A percentile compares a stretch with the other conserved stretches of the same genome.
These are phyloP conservation scores for Platyrinchus mystaceus DNA, from an alignment of 2,797 vertebrate species.

Conservation along the genomic window DNA sequence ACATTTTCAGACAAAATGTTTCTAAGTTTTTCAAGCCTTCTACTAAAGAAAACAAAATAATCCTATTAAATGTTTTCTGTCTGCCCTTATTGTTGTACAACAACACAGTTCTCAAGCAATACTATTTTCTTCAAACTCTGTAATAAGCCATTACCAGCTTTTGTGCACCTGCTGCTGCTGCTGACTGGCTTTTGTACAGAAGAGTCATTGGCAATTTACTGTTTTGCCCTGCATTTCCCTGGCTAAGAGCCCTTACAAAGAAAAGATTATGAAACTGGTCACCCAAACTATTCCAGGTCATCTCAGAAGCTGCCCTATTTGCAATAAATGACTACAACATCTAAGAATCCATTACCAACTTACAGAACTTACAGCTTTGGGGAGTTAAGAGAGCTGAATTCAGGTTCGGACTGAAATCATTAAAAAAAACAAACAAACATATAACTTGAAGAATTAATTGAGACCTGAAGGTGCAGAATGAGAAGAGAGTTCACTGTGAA, in stretches of 20 bases:
- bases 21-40: background rate
- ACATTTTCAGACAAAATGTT: background rate
- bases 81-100: background rate
- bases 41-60: background rate
- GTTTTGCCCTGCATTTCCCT: background rate
- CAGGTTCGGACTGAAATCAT: background rate
- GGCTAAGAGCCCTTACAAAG: background rate
- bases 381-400: background rate
- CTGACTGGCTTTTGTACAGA: background rate
- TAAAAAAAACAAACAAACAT: background rate
- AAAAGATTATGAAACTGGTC: background rate
- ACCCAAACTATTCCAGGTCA: background rate
- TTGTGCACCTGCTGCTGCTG: slow-evolving; percentile 1
- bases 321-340: background rate
- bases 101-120: background rate
- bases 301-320: background rate
- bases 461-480: background rate
- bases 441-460: background rate
- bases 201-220: slow-evolving; percentile 24
- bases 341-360: background rate
- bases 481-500: background rate
- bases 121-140: background rate
- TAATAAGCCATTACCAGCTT: slow-evolving; percentile 19
- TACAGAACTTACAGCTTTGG: background rate
- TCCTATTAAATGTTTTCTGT: background rate